Evolutionary conservation across 2,113 vertebrate genomes (phyloP), one percentile per base, ranked within the genome.

Genomic region (Nibea coibor): DNA sequence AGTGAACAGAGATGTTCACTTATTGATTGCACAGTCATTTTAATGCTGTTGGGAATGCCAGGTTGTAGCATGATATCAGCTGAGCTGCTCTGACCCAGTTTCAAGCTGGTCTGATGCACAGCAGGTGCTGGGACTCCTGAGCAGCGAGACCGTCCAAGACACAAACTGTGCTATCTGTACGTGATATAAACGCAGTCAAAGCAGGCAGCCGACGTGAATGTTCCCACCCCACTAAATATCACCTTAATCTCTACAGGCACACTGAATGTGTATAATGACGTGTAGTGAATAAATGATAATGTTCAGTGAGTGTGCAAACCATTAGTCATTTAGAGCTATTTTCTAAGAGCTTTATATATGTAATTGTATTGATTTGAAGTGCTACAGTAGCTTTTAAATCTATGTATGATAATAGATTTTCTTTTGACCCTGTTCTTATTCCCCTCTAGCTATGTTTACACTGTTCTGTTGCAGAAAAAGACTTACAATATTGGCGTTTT

Each of bases 51-150:
- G 26, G 53, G 28, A 81, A 45, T 39, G 9, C 2, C 31, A 67
- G 28, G 50, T 68, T 63, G 43, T 14, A 45, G 43, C 10, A 45
- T 45, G 42, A 62, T 50, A 74, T 68, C 10, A 65, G 72, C 63
- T n/a, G 43, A 74, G 50, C 56, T 47, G 70, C 66, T 9, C 35
- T 75, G 66, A 69, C 69, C 61, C 58, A 72, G 35, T 75, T 75
- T 79, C 58, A n/a, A 51, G n/a, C 51, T 80, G 14, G 35, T 42
- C 7, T 45, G 43, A 69, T 72, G 54, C 45, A 75, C n/a, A 67
- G 71, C 42, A 75, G 76, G 45, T 80, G n/a, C 35, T 71, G 17
- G 24, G 67, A 56, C 45, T 22, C 48, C 77, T 19, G 4, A 82
- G 66, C 47, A 73, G 66, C 5, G 10, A 6, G 28, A 69, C 24